Evolutionary conservation across 2,888 invertebrate genomes (phyloP).

Genomic region (Epinotia bilunana): DNA sequence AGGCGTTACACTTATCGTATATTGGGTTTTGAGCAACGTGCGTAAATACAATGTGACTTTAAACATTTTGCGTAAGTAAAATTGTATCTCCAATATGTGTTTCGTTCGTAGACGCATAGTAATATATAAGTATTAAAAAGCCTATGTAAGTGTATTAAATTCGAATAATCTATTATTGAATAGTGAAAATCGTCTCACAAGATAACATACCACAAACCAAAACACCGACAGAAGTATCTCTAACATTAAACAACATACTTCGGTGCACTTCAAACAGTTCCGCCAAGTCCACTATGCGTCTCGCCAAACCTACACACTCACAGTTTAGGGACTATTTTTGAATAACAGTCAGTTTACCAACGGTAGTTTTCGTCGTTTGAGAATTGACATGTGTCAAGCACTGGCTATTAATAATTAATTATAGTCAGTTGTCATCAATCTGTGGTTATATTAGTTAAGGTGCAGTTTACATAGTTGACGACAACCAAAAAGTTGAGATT

Average conservation of each 20-base stretch:
- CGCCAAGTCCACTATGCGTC: constrained; percentile 1
- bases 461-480: not conserved
- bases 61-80: too few species aligned
- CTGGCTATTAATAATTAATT: constrained; percentile 72
- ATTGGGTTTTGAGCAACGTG: too few species aligned
- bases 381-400: constrained; percentile 74
- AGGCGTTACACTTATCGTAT: too few species aligned
- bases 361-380: constrained; percentile 51
- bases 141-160: not conserved
- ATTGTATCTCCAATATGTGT: too few species aligned
- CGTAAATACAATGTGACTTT: too few species aligned
- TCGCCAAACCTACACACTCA: constrained; percentile 44
- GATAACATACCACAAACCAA: constrained; percentile 12
- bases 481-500: too few species aligned
- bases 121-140: too few species aligned
- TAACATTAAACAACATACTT: constrained; percentile 36
- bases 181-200: constrained; percentile 15
- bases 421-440: constrained; percentile 58
- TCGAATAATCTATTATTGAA: constrained; percentile 2
- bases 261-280: constrained; percentile 39
- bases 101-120: too few species aligned
- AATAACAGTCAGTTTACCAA: constrained; percentile 25
- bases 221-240: constrained; percentile 34
- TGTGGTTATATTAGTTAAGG: constrained; percentile 45
- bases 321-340: constrained; percentile 25